Conservation (phyloP, 2,797 vertebrate species). For the Pelobates cultripes region DNA sequence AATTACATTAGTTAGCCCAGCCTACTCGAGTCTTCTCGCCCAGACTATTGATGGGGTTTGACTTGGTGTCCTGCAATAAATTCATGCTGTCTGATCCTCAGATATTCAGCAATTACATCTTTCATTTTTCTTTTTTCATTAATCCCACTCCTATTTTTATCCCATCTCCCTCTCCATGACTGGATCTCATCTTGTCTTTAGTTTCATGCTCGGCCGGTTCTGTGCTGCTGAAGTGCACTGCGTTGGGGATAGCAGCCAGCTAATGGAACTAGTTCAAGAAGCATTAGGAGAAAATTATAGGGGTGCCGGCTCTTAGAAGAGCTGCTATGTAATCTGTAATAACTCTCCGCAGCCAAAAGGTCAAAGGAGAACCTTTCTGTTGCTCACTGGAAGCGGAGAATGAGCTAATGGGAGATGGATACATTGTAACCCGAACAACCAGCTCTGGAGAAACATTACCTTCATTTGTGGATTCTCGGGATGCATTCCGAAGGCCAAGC, state of each 20-base stretch:
- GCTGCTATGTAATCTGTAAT: conserved; percentile 2
- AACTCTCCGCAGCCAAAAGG: not conserved
- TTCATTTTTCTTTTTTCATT: not conserved
- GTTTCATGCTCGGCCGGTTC: not conserved
- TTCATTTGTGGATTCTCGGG: not conserved
- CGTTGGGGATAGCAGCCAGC: not conserved
- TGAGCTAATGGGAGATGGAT: conserved; percentile 1
- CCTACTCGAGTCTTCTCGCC: not conserved
- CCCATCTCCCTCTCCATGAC: not conserved
- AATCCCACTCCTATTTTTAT: not conserved
- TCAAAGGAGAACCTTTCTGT: not conserved
- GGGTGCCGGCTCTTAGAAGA: not conserved
- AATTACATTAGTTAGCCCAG: not conserved
- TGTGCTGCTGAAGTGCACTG: not conserved
- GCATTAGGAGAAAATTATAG: conserved; percentile 15
- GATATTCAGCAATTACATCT: not conserved
- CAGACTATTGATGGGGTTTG: not conserved
- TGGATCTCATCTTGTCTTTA: not conserved
- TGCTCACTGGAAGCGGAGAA: not conserved
- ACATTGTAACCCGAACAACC: not conserved
- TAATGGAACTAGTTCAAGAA: not conserved
- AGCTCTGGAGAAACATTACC: not conserved
- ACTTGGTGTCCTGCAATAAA: not conserved
- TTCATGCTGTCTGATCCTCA: not conserved
- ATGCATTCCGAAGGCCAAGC: no score